Percentiles rank a stretch among this genome's conserved stretches.
phyloP scores from a whole-genome alignment of 2,113 vertebrate species.

The Rallus limicola region DNA sequence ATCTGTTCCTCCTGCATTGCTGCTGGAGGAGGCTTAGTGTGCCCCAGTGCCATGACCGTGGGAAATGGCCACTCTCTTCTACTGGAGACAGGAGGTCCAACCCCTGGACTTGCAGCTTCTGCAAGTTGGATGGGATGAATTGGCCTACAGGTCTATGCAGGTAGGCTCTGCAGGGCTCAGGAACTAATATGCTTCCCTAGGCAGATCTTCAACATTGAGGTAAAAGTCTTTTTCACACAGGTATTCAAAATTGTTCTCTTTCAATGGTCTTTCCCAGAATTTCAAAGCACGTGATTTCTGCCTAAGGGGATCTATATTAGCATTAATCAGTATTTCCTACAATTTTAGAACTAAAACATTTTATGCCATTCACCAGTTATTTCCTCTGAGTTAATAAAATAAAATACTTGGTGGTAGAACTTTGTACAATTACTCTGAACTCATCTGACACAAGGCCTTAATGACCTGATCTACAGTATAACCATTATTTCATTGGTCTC shows the following conservation, averaged over 20 bases:
- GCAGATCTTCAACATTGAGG: neutral
- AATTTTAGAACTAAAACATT: neutral
- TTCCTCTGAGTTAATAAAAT: neutral
- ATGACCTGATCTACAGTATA: neutral
- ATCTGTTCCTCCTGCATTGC: neutral
- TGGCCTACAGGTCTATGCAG: neutral
- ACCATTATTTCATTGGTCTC: neutral
- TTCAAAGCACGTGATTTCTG: neutral
- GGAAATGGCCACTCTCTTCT: neutral
- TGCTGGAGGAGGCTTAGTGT: neutral
- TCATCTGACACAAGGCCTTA: neutral
- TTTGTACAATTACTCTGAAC: neutral
- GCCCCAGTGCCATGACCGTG: accelerated
- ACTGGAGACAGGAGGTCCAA: neutral
- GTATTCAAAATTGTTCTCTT: neutral
- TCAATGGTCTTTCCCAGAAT: neutral
- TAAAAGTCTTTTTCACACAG: neutral
- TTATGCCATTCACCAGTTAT: neutral
- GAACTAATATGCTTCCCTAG: neutral
- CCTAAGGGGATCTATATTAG: neutral
- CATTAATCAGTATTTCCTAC: neutral
- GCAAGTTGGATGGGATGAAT: neutral
- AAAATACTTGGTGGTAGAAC: neutral
- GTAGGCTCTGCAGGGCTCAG: neutral
- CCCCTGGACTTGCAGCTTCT: neutral